Base-by-base conservation (phyloP, 2,888 invertebrate species). In the Himalopsyche anomala region DNA sequence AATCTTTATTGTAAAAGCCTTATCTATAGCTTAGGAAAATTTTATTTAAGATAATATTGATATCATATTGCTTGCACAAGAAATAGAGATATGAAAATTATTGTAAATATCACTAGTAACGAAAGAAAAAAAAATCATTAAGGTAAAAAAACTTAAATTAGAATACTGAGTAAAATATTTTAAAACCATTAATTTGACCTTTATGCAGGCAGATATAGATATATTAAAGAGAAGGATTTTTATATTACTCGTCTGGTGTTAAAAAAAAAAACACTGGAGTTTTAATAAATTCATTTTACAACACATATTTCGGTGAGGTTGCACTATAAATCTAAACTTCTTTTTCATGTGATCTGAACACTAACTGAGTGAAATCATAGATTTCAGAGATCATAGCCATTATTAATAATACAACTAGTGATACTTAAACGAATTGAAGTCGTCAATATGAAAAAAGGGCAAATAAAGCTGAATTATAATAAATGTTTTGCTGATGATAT, bases 161-260 rank as follows among this genome's bases (percentile, higher is more conserved):
- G 62, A 62, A 62, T 62, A 62, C 62, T 62, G 62, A 5, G 28
- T n/a, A 62, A 56, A 62, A 62, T 62, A 62, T 62, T 62, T 62
- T 62, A 6, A 62, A 62, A 28, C 19, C 62, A 62, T 62, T 19
- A 19, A n/a, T 19, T 9, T 62, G 62, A 62, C 62, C 62, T 28
- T 62, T 19, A 62, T 19, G 19, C 62, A 19, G 62, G 62, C 62
- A 28, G 62, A 15, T 19, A 45, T 45, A 45, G 19, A 19, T 3
- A 28, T 28, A n/a, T 62, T 62, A 62, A 28, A 19, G 15, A n/a
- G 15, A 62, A 19, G 62, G 19, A 9, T 56, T 56, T 19, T 17
- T 56, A 19, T 62, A 62, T 62, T 62, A 62, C 62, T 62, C 28
- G 62, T n/a, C 19, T 19, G 62, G 6, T 19, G 6, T 62, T 62